These are phyloP conservation scores for Azemiops feae DNA, from an alignment of 2,113 vertebrate species.

Conservation along the genomic window DNA sequence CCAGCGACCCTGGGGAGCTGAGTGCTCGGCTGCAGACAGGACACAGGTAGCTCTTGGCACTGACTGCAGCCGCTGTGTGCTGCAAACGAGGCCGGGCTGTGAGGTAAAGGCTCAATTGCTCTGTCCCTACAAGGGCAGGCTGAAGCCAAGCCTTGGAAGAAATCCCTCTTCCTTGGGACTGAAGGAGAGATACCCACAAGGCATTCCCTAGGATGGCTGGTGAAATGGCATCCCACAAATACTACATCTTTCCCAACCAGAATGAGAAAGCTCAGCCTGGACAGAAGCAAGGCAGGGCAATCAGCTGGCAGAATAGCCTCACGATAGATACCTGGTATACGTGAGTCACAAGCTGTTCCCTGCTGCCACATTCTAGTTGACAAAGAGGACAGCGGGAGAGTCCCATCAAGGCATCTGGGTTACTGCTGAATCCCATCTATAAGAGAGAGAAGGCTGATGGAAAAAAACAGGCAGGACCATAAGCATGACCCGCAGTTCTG, in stretches of 20 bases:
- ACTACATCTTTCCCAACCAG: background rate
- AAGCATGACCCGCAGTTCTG: background rate
- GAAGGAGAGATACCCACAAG: background rate
- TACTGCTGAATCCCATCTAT: constrained; percentile 64
- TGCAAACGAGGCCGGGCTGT: constrained; percentile 66
- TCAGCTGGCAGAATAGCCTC: background rate
- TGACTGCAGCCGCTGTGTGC: constrained; percentile 88
- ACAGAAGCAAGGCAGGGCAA: background rate
- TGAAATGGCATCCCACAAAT: background rate
- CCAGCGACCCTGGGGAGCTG: constrained; percentile 92
- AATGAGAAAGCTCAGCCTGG: background rate
- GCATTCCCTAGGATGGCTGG: background rate
- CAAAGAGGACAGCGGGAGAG: constrained; percentile 89
- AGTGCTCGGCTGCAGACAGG: constrained; percentile 94
- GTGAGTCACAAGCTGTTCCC: constrained; percentile 89
- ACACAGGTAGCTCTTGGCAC: constrained; percentile 92
- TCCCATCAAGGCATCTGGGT: constrained; percentile 64
- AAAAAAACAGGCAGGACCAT: background rate
- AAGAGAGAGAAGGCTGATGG: constrained; percentile 15
- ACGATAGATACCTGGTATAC: constrained; percentile 88
- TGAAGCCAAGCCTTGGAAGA: background rate
- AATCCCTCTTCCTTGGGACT: background rate
- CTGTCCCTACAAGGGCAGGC: background rate
- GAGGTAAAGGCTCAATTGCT: background rate
- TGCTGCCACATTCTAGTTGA: constrained; percentile 87